Evolutionary conservation across 2,888 invertebrate genomes (phyloP).

Genomic region (Acanthopleura granulata): DNA sequence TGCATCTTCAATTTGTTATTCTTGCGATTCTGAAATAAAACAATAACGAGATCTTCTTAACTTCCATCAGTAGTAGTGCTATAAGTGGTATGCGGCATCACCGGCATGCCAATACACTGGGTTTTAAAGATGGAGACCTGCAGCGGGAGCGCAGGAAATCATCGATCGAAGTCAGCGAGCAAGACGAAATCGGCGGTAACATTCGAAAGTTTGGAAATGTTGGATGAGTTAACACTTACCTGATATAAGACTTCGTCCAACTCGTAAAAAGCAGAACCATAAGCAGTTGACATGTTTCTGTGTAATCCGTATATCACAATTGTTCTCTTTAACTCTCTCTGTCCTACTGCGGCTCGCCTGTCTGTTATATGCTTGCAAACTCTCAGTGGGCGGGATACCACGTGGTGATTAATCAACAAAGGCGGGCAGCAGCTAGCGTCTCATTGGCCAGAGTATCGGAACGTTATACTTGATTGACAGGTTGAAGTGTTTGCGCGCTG

Average conservation of each 20-base stretch:
- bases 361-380: background rate
- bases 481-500: background rate
- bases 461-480: background rate
- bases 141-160: no score
- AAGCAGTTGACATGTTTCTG: background rate
- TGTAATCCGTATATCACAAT: background rate
- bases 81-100: no score
- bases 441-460: constrained; percentile 12
- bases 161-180: no score
- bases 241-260: background rate
- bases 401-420: background rate
- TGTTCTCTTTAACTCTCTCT: background rate
- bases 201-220: no score
- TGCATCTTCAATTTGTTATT: constrained; percentile 6
- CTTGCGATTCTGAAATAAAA: constrained; percentile 10
- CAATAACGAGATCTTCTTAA: background rate
- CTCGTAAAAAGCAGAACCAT: background rate
- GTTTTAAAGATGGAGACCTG: no score
- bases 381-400: constrained; percentile 8
- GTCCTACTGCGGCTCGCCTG: background rate
- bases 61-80: background rate
- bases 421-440: background rate
- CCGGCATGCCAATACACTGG: no score
- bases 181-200: no score
- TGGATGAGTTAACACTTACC: background rate